These are phyloP conservation scores for Drosophila elegans DNA, from an alignment of 1,140 invertebrate species.

Conservation along the genomic window DNA sequence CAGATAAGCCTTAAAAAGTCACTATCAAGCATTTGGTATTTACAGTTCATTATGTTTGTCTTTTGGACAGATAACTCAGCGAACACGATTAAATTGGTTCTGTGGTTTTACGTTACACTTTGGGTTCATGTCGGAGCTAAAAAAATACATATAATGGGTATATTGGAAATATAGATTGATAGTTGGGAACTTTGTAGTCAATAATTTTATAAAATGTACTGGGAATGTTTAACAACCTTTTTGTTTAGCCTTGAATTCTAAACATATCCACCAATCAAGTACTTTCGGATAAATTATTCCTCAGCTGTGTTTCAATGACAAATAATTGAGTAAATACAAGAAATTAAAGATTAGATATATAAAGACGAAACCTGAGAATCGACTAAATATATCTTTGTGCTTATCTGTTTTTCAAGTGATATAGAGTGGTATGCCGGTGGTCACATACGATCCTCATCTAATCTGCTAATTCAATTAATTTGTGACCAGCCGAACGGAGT, in stretches of 20 bases:
- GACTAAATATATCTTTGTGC: conserved; percentile 23
- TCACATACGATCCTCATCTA: conserved; percentile 44
- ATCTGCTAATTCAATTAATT: conserved; percentile 55
- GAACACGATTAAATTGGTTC: conserved; percentile 20
- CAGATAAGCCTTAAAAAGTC: conserved; percentile 34
- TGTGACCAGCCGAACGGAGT: conserved; percentile 24
- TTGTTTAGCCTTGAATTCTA: no score
- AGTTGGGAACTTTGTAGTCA: no score
- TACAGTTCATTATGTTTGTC: conserved; percentile 35
- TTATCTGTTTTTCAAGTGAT: conserved; percentile 26
- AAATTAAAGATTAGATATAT: no score
- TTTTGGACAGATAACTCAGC: conserved; percentile 28
- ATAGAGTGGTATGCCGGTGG: conserved; percentile 27
- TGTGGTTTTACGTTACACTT: conserved; percentile 18
- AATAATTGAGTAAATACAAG: no score
- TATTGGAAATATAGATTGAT: no score
- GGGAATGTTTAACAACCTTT: no score
- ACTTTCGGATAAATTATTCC: no score
- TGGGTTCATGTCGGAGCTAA: background rate
- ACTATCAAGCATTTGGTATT: conserved; percentile 29
- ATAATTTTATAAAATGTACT: no score
- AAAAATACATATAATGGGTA: no score
- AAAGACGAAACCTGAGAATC: background rate
- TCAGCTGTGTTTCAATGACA: no score
- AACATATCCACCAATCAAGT: no score